phyloP scores from a whole-genome alignment of 2,797 vertebrate species.

The Danio jaintianensis region DNA sequence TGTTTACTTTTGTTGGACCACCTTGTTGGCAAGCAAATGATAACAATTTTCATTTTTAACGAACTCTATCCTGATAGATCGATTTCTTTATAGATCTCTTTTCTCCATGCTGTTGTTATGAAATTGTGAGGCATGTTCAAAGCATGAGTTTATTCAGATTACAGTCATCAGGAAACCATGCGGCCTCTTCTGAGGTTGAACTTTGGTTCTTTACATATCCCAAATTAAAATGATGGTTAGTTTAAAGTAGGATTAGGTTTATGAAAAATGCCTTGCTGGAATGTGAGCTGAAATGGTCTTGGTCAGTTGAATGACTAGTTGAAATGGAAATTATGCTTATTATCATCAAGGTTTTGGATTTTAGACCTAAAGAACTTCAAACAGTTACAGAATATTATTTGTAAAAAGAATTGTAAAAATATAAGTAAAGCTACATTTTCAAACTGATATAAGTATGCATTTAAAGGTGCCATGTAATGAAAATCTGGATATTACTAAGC shows the following conservation, averaged over 20 bases:
- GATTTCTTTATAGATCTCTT: conserved; percentile 2
- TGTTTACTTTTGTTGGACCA: background rate
- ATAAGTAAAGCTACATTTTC: too few relatives aligned
- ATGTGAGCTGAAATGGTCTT: background rate
- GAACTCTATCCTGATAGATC: background rate
- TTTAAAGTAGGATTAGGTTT: conserved; percentile 17
- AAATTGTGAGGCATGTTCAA: background rate
- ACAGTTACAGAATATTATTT: too few relatives aligned
- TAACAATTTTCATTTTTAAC: background rate
- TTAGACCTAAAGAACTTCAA: too few relatives aligned
- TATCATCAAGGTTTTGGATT: background rate
- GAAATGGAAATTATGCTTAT: background rate
- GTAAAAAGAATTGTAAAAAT: too few relatives aligned
- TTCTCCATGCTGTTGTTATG: conserved; percentile 9
- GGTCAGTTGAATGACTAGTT: background rate
- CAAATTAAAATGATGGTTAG: conserved; percentile 20
- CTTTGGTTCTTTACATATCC: conserved; percentile 11
- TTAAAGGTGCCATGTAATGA: too few relatives aligned
- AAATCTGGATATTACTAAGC: too few relatives aligned
- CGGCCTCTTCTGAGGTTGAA: conserved; percentile 25
- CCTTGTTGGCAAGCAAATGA: background rate
- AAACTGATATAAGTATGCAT: too few relatives aligned
- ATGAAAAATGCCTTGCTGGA: conserved; percentile 1
- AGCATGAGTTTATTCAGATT: conserved; percentile 24
- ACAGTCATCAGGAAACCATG: background rate